Percentiles rank a stretch among this genome's conserved stretches.
These are phyloP conservation scores for Diadegma fenestrale DNA, from an alignment of 2,888 invertebrate genomes.

Conservation along the genomic window DNA sequence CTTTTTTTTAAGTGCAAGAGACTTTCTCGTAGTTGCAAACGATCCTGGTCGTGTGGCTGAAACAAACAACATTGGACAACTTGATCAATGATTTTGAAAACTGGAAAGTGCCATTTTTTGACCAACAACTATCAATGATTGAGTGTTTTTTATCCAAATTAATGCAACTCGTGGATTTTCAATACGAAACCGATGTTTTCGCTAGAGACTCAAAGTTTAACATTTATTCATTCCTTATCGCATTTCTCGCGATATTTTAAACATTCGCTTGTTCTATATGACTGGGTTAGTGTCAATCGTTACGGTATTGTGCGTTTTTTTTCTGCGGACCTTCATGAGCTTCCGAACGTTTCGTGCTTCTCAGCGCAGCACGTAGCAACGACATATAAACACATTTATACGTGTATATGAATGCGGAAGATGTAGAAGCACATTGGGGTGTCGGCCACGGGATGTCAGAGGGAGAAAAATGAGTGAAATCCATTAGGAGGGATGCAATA, in stretches of 20 bases:
- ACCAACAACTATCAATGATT: no score
- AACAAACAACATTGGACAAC: no score
- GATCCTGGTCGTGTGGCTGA: no score
- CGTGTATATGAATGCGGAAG: conserved; percentile 41
- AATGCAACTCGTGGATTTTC: no score
- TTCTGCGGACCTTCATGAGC: conserved; percentile 4
- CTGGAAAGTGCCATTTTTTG: no score
- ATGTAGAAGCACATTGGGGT: conserved; percentile 71
- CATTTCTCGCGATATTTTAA: conserved; percentile 19
- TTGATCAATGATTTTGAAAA: no score
- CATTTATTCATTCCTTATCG: background rate
- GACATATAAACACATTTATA: conserved; percentile 14
- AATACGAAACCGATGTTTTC: no score
- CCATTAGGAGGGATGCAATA: conserved; percentile 76
- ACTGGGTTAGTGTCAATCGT: conserved; percentile 25
- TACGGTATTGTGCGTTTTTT: background rate
- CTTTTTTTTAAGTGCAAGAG: no score
- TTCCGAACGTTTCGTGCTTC: conserved; percentile 30
- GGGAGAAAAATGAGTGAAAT: conserved; percentile 85
- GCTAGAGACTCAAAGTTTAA: no score
- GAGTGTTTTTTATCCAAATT: no score
- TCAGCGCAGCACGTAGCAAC: conserved; percentile 34
- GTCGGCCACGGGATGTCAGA: conserved; percentile 77
- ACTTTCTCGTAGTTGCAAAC: no score
- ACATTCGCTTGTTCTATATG: conserved; percentile 18